Evolutionary conservation across 2,797 vertebrate species (phyloP).

Genomic region (Morus bassanus): DNA sequence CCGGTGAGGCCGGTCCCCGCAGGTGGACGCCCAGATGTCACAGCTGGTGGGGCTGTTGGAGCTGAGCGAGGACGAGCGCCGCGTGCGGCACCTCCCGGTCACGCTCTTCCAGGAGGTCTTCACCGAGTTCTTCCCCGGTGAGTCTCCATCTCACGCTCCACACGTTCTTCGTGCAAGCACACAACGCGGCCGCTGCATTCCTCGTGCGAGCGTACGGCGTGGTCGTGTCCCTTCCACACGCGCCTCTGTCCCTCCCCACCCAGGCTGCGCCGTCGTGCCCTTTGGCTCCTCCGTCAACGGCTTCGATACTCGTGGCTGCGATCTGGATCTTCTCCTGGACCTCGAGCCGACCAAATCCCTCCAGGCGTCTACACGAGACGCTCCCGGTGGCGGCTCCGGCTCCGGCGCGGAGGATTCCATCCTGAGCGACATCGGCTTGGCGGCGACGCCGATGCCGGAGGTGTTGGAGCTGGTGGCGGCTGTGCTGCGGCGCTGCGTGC

Average conservation of each 20-base stretch:
- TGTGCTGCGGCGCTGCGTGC: slow-evolving; percentile 88
- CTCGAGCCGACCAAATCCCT: slow-evolving; percentile 84
- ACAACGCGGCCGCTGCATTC: accelerated
- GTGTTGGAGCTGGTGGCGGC: slow-evolving; percentile 84
- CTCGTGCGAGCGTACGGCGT: too few relatives aligned
- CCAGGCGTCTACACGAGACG: slow-evolving; percentile 72
- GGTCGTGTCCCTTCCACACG: accelerated
- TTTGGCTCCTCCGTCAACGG: slow-evolving; percentile 93
- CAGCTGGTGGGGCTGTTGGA: slow-evolving; percentile 81
- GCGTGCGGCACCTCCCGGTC: slow-evolving; percentile 80
- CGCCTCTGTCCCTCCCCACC: not conserved
- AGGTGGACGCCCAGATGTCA: slow-evolving; percentile 87
- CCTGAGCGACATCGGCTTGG: slow-evolving; percentile 82
- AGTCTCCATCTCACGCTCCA: not conserved
- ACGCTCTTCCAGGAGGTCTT: slow-evolving; percentile 90
- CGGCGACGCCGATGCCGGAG: slow-evolving; percentile 71
- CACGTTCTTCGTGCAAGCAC: too few relatives aligned
- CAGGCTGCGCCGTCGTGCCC: slow-evolving; percentile 82
- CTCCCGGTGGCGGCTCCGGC: slow-evolving; percentile 12
- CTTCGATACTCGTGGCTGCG: slow-evolving; percentile 88
- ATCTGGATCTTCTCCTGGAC: slow-evolving; percentile 90
- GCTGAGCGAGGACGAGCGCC: slow-evolving; percentile 83
- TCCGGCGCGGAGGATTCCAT: slow-evolving; percentile 82
- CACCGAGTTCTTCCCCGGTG: slow-evolving; percentile 91
- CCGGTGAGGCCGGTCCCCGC: accelerated